These are phyloP conservation scores for Morelia viridis DNA, from an alignment of 2,797 vertebrate genomes.

Conservation along the genomic window DNA sequence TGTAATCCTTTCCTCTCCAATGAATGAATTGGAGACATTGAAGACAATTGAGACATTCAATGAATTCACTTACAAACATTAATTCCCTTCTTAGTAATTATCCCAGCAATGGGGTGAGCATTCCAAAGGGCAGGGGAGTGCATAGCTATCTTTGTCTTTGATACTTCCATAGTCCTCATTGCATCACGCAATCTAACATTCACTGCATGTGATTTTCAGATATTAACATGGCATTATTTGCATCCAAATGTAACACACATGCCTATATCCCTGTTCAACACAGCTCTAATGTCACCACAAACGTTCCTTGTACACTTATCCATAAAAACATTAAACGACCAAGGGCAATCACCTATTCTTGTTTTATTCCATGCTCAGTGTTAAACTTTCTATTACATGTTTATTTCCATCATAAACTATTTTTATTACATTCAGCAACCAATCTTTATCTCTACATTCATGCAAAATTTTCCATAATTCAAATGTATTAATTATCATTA, in stretches of 20 bases:
- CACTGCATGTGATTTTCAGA: not conserved
- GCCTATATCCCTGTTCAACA: not conserved
- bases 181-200: not conserved
- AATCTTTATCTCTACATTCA: too few relatives aligned
- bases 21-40: not conserved
- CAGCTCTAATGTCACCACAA: not conserved
- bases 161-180: not conserved
- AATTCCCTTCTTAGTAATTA: not conserved
- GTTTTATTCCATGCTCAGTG: not conserved
- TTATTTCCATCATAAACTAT: not conserved
- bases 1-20: not conserved
- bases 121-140: not conserved
- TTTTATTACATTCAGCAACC: not conserved
- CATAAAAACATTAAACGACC: not conserved
- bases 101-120: not conserved
- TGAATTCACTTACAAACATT: not conserved
- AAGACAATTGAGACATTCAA: too few relatives aligned
- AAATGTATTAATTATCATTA: too few relatives aligned
- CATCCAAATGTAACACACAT: not conserved
- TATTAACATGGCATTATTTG: not conserved
- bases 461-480: too few relatives aligned
- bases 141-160: not conserved
- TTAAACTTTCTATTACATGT: not conserved
- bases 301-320: not conserved
- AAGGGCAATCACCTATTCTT: not conserved